Base-by-base conservation (phyloP, 1,140 invertebrate genomes). In the Eupristina koningsbergeri region DNA sequence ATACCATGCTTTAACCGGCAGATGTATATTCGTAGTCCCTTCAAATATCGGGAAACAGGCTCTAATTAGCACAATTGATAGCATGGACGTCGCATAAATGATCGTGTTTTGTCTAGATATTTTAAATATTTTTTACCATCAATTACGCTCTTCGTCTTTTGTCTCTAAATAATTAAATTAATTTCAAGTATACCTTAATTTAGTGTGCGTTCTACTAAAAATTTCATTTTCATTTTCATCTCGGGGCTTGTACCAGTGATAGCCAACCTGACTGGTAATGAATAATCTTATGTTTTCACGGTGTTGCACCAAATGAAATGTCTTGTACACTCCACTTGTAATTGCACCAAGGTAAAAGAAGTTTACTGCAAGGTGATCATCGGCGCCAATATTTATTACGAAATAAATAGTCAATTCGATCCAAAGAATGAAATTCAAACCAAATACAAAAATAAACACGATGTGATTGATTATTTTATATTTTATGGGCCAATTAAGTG, bases 261-360 rank as follows among this genome's bases (percentile, higher is more conserved):
- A 22, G 39, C 63, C 45, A 61, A 81, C 73, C 31, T 81, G 61
- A 34, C 9, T 50, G 8, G 22, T 1, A 45, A 81, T 74, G 31
- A 81, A 74, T 29, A 36, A 81, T 45, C 67, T 81, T 9, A 81
- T 34, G 11, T 31, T 26, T 74, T 81, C 69, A 58, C 50, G 36
- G 17, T 45, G 61, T 61, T 58, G 34, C 36, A 41, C 74, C 29
- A 81, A 73, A 31, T 22, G 41, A n/a, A 81, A 0, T 15, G 81
- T 31, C 50, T 83, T 83, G 41, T 83, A 83, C 64, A 83, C 61
- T n/a, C n/a, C 75, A 36, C 61, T 77, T 47, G 71, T 78, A 39
- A 53, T 83, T 58, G 61, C 81, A 53, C 74, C 69, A 17, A 83
- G 22, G 31, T 77, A 71, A 71, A 83, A 83, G 0, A 83, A 77